phyloP scores from a whole-genome alignment of 37 sponge, comb jelly and placozoan genomes.

The Aplysina aerophoba region DNA sequence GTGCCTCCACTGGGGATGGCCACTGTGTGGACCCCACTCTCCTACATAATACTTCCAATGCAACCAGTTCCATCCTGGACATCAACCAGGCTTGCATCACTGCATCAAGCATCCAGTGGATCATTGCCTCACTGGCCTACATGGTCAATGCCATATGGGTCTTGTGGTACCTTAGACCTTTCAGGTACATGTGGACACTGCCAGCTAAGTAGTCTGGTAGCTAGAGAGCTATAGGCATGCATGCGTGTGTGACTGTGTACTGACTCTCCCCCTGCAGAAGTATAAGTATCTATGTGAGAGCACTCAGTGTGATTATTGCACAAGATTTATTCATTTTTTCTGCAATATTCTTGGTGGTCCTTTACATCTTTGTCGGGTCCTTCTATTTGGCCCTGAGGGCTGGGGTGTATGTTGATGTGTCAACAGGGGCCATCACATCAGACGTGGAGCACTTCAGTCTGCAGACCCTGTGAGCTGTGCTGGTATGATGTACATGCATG shows the following conservation, averaged over 20 bases:
- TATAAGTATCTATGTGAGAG: conserved; percentile 9
- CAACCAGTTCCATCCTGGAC: background rate
- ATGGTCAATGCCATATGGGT: conserved; percentile 9
- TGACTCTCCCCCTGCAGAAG: background rate
- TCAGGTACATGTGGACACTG: background rate
- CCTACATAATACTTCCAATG: background rate
- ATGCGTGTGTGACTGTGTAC: background rate
- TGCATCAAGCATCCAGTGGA: conserved; percentile 26
- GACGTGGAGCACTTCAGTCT: background rate
- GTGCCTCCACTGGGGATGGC: conserved; percentile 31
- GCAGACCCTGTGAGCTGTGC: conserved; percentile 2
- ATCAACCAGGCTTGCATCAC: conserved; percentile 21
- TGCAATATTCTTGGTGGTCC: background rate
- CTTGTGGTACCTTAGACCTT: background rate
- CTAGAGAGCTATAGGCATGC: too few relatives aligned
- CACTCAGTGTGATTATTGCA: background rate
- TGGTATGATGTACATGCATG: background rate
- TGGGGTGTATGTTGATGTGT: background rate
- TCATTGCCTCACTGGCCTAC: conserved; percentile 25
- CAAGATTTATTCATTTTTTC: conserved; percentile 10
- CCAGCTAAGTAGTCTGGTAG: too few relatives aligned
- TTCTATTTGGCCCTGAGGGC: conserved; percentile 36
- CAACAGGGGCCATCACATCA: background rate
- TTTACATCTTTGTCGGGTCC: conserved; percentile 26
- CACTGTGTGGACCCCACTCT: conserved; percentile 15